phyloP scores from a whole-genome alignment of 1,140 invertebrate species.

The Drosophila parabipectinata region DNA sequence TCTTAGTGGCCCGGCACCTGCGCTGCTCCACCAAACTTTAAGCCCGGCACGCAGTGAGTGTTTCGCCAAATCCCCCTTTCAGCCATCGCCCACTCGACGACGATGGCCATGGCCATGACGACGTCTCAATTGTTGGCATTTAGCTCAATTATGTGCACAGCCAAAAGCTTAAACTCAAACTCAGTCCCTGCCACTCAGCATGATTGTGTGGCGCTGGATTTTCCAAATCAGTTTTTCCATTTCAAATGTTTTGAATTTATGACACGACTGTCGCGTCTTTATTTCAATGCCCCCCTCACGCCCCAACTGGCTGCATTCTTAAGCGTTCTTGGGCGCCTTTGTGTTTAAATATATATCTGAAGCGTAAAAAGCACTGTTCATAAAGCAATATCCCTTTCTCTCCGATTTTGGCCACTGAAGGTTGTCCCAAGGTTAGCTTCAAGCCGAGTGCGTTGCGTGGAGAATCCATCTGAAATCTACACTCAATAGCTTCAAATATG shows the following conservation, averaged over 20 bases:
- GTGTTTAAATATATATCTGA: constrained; percentile 64
- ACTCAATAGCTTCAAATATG: constrained; percentile 20
- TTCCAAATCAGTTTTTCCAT: constrained; percentile 72
- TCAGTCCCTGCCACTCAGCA: constrained; percentile 37
- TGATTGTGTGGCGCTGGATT: constrained; percentile 49
- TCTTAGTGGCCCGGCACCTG: background rate
- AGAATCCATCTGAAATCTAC: constrained; percentile 36
- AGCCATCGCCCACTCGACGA: background rate
- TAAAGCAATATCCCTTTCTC: constrained; percentile 54
- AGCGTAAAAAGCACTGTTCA: constrained; percentile 63
- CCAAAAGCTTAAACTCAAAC: background rate
- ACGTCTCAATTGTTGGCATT: constrained; percentile 67
- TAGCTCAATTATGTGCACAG: constrained; percentile 32
- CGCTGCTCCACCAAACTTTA: constrained; percentile 8
- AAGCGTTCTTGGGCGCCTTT: constrained; percentile 49
- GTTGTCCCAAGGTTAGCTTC: constrained; percentile 70
- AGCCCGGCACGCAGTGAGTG: constrained; percentile 31
- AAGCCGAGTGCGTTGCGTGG: constrained; percentile 31
- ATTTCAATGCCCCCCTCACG: constrained; percentile 32
- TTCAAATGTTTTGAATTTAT: constrained; percentile 79
- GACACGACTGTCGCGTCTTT: constrained; percentile 70
- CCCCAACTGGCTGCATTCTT: constrained; percentile 43
- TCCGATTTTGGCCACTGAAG: constrained; percentile 41
- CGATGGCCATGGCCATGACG: constrained; percentile 45
- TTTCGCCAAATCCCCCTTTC: constrained; percentile 1